Conservation (phyloP, 2,888 invertebrate species). For the Pteria penguin region DNA sequence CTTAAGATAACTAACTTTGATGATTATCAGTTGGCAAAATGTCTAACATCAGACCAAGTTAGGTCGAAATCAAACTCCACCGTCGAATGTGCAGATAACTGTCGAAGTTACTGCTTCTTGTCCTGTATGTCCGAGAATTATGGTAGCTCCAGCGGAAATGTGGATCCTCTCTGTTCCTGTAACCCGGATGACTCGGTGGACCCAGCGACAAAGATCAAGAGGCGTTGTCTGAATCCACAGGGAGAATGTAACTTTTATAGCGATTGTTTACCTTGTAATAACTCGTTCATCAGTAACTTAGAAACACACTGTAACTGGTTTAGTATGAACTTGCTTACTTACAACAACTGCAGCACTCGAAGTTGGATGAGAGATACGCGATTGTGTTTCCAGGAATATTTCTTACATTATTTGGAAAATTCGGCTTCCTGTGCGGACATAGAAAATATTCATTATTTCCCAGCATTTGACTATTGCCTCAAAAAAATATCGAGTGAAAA, state of each 20-base stretch:
- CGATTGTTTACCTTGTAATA: background rate
- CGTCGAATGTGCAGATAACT: background rate
- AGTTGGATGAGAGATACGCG: background rate
- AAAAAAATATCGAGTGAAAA: background rate
- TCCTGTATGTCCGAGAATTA: background rate
- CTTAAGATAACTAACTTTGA: background rate
- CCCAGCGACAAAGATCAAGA: too few relatives aligned
- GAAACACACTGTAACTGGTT: background rate
- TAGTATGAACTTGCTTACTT: background rate
- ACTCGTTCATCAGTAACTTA: background rate
- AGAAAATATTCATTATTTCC: background rate
- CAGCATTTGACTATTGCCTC: background rate
- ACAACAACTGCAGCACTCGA: background rate
- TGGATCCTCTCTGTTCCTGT: background rate
- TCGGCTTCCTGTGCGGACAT: background rate
- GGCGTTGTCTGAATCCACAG: background rate
- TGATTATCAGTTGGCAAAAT: background rate
- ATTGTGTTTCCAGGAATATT: background rate
- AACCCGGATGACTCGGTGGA: background rate
- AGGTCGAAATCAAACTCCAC: background rate
- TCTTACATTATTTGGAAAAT: background rate
- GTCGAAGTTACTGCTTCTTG: background rate
- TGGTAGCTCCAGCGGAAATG: background rate
- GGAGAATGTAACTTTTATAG: background rate
- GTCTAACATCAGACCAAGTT: background rate